Evolutionary conservation across 2,797 vertebrate genomes (phyloP), one percentile per base, ranked within the genome.

Genomic region (Dendrocincla fuliginosa): DNA sequence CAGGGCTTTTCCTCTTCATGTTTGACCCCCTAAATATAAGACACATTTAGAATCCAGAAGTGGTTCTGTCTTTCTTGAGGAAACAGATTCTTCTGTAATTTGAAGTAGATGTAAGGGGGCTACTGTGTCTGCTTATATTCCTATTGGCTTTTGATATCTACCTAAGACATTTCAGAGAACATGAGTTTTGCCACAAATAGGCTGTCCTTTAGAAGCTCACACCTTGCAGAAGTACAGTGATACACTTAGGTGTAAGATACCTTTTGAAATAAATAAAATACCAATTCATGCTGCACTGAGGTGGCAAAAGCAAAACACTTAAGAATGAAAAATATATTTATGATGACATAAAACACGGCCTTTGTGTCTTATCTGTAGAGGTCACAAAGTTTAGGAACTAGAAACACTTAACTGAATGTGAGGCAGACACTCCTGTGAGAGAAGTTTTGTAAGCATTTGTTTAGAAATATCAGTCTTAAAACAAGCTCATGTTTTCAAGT

Each of bases 21-120:
- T 47, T 69, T 1, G 1, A 37, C 8, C 3, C 7, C 16, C 11
- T 1, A 5, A 33, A 25, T 67, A 33, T 0, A 1, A 63, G 60
- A 71, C 5, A 13, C 11, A 13, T 93, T 87, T 75, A 28, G 16
- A 19, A 17, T 87, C 53, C 35, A 64, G 12, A 69, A 74, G 9
- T 63, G 20, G 10, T 67, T 92, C 44, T 50, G 25, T 65, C 25
- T 79, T 11, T 74, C 16, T 6, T 20, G 71, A 53, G 15, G 56
- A 79, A 70, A 57, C 2, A 1, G 13, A 16, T 60, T 89, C 17
- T 67, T 80, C 53, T 81, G 6, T 68, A 57, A 57, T 78, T 84
- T 56, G 39, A 70, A 57, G n/a, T 47, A 50, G 28, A n/a, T 70
- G 4, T 28, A 69, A 50, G 39, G 18, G 16, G 23, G 6, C 32